Conservation (phyloP, 2,888 invertebrate genomes). For the Noctua janthe region DNA sequence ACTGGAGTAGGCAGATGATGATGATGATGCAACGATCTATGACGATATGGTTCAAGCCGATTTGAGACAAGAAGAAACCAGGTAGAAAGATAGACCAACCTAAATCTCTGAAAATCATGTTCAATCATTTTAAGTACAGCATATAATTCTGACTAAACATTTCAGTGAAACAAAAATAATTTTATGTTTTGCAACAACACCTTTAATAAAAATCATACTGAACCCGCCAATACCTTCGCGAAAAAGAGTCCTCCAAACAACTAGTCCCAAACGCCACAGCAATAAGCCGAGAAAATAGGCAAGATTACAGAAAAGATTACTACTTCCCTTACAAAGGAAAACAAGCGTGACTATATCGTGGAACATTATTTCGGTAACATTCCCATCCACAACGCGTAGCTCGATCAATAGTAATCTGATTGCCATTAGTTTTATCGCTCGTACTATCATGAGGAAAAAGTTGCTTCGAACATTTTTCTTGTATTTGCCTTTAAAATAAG, state of each 20-base stretch:
- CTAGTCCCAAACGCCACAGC: constrained; percentile 13
- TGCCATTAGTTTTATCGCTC: constrained; percentile 65
- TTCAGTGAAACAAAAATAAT: neutral
- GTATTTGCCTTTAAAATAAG: constrained; percentile 48
- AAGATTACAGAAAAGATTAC: constrained; percentile 52
- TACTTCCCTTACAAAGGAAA: constrained; percentile 35
- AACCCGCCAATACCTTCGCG: neutral
- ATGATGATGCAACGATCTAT: neutral
- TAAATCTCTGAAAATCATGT: neutral
- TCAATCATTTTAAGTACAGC: neutral
- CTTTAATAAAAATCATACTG: neutral
- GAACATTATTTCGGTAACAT: constrained; percentile 60
- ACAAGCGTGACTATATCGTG: constrained; percentile 51
- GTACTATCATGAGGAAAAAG: constrained; percentile 62
- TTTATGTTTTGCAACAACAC: neutral
- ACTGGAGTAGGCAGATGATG: neutral
- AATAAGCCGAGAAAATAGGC: constrained; percentile 54
- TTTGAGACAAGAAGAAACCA: neutral
- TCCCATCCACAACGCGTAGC: constrained; percentile 45
- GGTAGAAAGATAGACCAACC: no score
- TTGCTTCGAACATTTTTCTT: constrained; percentile 42
- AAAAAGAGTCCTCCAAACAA: constrained; percentile 11
- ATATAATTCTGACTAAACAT: neutral
- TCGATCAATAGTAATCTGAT: constrained; percentile 67
- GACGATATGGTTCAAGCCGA: neutral